A percentile compares a stretch with the other conserved stretches of the same genome.
phyloP scores from a whole-genome alignment of 2,888 invertebrate genomes.

The Iselma pallidipennis region DNA sequence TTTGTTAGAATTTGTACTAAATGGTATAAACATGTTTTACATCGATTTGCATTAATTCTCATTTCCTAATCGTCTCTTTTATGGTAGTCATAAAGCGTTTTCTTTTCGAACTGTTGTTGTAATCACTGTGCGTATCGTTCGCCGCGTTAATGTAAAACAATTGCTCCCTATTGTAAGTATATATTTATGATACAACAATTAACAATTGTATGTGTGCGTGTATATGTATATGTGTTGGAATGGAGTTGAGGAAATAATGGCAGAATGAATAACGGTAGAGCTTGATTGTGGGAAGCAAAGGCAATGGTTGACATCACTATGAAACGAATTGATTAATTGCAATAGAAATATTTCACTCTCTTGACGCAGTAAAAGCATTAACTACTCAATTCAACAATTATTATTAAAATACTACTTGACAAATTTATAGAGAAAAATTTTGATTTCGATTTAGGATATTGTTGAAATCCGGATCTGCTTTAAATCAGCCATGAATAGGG shows the following conservation, averaged over 20 bases:
- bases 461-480: neutral
- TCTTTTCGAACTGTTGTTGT: conserved; percentile 38
- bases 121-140: conserved; percentile 41
- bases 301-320: conserved; percentile 31
- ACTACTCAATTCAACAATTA: too few species aligned
- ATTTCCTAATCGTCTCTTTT: conserved; percentile 45
- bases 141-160: conserved; percentile 28
- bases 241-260: conserved; percentile 32
- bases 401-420: neutral
- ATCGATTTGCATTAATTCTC: conserved; percentile 47
- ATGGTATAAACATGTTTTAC: conserved; percentile 41
- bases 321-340: conserved; percentile 32
- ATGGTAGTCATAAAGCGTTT: conserved; percentile 44
- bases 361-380: neutral
- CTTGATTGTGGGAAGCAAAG: conserved; percentile 35
- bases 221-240: conserved; percentile 23
- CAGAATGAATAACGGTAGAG: conserved; percentile 32
- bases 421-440: neutral
- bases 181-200: conserved; percentile 41
- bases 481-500: conserved; percentile 40
- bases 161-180: conserved; percentile 28
- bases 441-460: neutral
- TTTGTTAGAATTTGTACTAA: conserved; percentile 15
- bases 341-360: conserved; percentile 2
- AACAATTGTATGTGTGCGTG: conserved; percentile 34